Base-by-base conservation (phyloP, 2,888 invertebrate species). In the Drosophila niveifrons region DNA sequence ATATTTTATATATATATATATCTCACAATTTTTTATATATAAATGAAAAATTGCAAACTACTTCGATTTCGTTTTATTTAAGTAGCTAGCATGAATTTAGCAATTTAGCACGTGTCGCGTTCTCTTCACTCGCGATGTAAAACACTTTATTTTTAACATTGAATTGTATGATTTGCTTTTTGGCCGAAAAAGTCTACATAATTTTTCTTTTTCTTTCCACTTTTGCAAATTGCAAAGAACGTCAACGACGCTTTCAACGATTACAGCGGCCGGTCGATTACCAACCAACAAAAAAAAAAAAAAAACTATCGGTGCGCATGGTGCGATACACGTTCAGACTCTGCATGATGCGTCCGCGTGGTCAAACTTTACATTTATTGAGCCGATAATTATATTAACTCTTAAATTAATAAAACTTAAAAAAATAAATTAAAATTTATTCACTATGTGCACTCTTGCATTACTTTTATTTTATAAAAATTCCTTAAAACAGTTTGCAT, bases 211-310 rank as follows among this genome's bases (percentile, higher is more conserved):
- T 70, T 66, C 72, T 82, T 82, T 74, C 56, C 79, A 78, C 72
- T 82, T 84, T 86, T 68, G 88, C 86, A 72, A 80, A 70, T 80
- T 80, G 79, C 80, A 81, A 71, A 68, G 72, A 86, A 86, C 73
- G 75, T 65, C 75, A 75, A 75, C 84, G 82, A 82, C 82, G 82
- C 87, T 85, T 72, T 73, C 79, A 86, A 68, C 85, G 85, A 81
- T 79, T 67, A 80, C 77, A 85, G 72, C 65, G 67, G 66, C 74
- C 66, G 72, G 72, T 3, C 70, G 70, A 67, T 59, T 36, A 10
- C 10, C 31, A 2, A 3, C 31, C 23, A 23, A 23, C 23, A 23
- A 43, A 52, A 48, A 13, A 43, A 43, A 52, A 48, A 13, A 43
- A 58, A 48, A 3, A 66, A 31, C 55, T 82, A 79, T 85, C 85